Percentiles rank a stretch among this genome's conserved stretches.
Evolutionary conservation across 2,113 vertebrate genomes (phyloP).

Genomic region (Heterotis niloticus): DNA sequence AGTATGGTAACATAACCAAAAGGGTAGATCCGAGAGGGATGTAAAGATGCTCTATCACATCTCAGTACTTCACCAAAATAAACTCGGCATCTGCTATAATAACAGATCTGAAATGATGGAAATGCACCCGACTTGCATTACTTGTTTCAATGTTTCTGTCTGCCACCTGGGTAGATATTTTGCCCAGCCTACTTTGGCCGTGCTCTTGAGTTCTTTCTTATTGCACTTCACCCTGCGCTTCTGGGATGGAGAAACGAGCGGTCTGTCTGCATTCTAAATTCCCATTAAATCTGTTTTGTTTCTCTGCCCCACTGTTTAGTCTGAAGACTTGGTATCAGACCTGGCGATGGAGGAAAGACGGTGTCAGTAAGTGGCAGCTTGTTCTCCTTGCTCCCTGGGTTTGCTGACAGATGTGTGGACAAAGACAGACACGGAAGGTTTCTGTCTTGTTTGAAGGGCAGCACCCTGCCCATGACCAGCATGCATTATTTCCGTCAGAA

Average conservation of each 20-base stretch:
- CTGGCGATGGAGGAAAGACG: background rate
- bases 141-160: background rate
- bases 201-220: conserved; percentile 10
- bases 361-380: conserved; percentile 17
- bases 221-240: background rate
- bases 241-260: background rate
- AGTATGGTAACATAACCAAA: background rate
- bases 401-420: conserved; percentile 28
- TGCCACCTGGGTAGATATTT: background rate
- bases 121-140: background rate
- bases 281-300: background rate
- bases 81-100: background rate
- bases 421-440: conserved; percentile 22
- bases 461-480: background rate
- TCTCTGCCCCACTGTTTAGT: background rate
- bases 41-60: background rate
- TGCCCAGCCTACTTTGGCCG: conserved; percentile 7
- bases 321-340: background rate
- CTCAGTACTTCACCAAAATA: background rate
- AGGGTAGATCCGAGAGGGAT: background rate
- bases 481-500: background rate
- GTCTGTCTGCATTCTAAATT: conserved; percentile 27
- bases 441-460: conserved; percentile 13
- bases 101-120: background rate
- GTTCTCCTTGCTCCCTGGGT: conserved; percentile 16